A percentile compares a stretch with the other conserved stretches of the same genome.
Evolutionary conservation across 2,888 invertebrate genomes (phyloP).

Genomic region (Eupithecia centaureata): DNA sequence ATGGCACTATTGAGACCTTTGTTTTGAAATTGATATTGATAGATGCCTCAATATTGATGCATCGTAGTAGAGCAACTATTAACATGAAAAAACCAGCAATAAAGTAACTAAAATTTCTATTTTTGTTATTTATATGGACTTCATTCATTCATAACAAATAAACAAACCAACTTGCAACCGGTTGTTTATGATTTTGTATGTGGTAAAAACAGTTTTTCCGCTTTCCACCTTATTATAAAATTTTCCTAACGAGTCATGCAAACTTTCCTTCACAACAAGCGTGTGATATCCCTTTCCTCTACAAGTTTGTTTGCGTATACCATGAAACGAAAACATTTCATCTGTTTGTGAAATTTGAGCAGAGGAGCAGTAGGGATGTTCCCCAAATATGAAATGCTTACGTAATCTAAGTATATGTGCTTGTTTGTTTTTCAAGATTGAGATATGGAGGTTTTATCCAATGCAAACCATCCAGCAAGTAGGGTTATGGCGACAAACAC

Average conservation of each 20-base stretch:
- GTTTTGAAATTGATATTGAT: no score
- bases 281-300: conserved; percentile 1
- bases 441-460: conserved; percentile 12
- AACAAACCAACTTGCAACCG: no score
- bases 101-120: no score
- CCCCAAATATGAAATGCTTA: conserved; percentile 4
- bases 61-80: no score
- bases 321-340: conserved; percentile 12
- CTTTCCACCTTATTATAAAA: neutral
- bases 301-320: conserved; percentile 12
- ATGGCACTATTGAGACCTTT: no score
- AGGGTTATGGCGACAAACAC: neutral
- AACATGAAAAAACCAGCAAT: no score
- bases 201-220: no score
- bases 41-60: no score
- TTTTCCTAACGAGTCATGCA: neutral
- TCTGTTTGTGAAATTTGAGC: conserved; percentile 15
- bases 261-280: conserved; percentile 6
- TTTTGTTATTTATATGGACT: no score
- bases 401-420: conserved; percentile 5
- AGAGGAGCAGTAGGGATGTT: neutral
- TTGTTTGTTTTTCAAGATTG: conserved; percentile 6
- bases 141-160: no score
- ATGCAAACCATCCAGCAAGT: neutral
- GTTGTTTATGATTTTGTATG: no score